phyloP scores from a whole-genome alignment of 2,797 vertebrate genomes.

The Phoeniculus purpureus region DNA sequence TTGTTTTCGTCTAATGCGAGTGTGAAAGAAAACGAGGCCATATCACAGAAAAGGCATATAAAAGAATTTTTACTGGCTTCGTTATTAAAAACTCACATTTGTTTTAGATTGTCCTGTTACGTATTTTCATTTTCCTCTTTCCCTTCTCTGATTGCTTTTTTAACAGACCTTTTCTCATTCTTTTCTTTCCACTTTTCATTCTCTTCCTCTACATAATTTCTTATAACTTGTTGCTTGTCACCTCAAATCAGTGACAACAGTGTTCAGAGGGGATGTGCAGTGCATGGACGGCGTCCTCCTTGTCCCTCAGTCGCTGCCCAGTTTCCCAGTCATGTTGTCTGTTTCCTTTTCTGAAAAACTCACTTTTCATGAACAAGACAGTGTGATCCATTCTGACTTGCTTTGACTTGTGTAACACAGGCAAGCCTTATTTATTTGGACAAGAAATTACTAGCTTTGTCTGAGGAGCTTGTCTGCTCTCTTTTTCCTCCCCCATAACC shows the following conservation, averaged over 20 bases:
- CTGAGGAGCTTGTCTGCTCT: background rate
- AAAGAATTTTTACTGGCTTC: background rate
- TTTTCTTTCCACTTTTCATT: background rate
- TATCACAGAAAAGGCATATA: background rate
- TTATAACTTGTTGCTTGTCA: background rate
- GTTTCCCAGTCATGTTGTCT: background rate
- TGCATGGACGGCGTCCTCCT: background rate
- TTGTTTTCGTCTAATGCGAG: background rate
- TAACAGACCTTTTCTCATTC: background rate
- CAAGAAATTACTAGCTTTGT: slow-evolving; percentile 6
- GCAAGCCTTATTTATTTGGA: background rate
- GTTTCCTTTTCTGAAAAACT: background rate
- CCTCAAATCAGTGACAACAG: background rate
- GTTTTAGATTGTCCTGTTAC: background rate
- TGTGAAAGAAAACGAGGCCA: background rate
- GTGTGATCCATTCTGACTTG: background rate
- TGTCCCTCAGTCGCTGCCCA: background rate
- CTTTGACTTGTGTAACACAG: background rate
- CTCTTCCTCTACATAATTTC: background rate
- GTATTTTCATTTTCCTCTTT: background rate
- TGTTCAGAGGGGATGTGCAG: background rate
- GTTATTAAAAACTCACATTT: background rate
- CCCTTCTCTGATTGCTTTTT: background rate
- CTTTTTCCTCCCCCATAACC: background rate
- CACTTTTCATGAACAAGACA: background rate